Evolutionary conservation across 2,113 vertebrate species (phyloP).

Genomic region (Aptenodytes forsteri): DNA sequence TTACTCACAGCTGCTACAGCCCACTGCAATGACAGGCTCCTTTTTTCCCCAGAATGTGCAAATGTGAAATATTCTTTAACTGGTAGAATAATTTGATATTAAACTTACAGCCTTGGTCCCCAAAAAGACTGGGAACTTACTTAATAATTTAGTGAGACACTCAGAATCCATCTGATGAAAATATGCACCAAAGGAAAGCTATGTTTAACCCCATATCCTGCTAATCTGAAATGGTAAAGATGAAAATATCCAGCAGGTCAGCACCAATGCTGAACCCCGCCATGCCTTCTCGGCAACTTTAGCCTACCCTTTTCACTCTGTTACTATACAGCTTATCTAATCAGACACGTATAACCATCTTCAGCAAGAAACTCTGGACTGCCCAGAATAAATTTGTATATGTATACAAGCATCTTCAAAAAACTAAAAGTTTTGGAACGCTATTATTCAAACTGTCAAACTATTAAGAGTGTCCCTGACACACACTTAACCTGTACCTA

Average conservation of each 20-base stretch:
- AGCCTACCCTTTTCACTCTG: background rate
- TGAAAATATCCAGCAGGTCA: background rate
- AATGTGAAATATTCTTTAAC: background rate
- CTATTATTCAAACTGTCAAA: background rate
- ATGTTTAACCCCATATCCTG: background rate
- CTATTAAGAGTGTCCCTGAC: background rate
- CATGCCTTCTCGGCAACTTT: accelerated
- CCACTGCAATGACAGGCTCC: background rate
- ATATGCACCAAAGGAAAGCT: background rate
- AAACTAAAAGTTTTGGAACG: background rate
- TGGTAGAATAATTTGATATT: background rate
- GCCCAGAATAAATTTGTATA: background rate
- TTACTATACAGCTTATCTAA: background rate
- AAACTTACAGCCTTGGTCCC: background rate
- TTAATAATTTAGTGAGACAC: background rate
- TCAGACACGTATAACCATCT: background rate
- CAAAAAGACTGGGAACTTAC: background rate
- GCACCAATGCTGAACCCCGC: accelerated
- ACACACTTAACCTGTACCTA: background rate
- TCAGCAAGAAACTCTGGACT: background rate
- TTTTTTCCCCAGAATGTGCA: background rate
- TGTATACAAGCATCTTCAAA: background rate
- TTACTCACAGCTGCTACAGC: background rate
- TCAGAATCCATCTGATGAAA: background rate
- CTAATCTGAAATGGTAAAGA: background rate